phyloP scores from a whole-genome alignment of 2,113 vertebrate species.

The Aspidoscelis tigris region DNA sequence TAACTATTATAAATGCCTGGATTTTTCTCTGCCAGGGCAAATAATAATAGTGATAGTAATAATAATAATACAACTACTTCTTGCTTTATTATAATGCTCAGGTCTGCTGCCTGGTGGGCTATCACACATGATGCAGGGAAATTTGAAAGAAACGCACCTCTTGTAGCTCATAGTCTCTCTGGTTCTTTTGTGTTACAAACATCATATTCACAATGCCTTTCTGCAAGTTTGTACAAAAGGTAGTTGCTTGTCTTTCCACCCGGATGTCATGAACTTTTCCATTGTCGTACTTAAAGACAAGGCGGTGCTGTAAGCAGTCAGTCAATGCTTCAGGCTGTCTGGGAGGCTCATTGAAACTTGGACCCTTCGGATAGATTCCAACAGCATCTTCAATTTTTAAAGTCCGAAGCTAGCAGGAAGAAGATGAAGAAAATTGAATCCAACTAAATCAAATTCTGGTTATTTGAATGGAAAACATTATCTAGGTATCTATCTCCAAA shows the following conservation, averaged over 20 bases:
- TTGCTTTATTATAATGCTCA: too few species aligned
- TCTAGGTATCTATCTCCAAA: background rate
- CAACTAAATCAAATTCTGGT: background rate
- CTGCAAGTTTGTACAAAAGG: constrained; percentile 75
- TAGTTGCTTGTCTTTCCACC: constrained; percentile 70
- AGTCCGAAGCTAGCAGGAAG: constrained; percentile 68
- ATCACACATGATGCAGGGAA: background rate
- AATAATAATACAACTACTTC: too few species aligned
- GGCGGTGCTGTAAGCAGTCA: constrained; percentile 66
- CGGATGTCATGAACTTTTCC: constrained; percentile 77
- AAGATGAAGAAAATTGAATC: constrained; percentile 3
- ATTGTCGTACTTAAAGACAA: constrained; percentile 79
- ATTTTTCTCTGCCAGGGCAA: too few species aligned
- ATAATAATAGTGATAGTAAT: too few species aligned
- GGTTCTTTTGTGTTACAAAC: constrained; percentile 81
- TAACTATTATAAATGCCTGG: too few species aligned
- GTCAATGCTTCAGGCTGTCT: constrained; percentile 73
- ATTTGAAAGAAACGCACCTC: constrained; percentile 70
- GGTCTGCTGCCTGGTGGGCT: too few species aligned
- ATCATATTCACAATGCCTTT: constrained; percentile 80
- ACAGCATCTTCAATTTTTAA: constrained; percentile 75
- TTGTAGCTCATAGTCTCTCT: constrained; percentile 81
- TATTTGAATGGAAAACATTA: background rate
- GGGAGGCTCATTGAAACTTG: constrained; percentile 63
- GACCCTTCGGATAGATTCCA: constrained; percentile 75